Conservation (phyloP, 2,797 vertebrate genomes). For the Calcarius lapponicus region DNA sequence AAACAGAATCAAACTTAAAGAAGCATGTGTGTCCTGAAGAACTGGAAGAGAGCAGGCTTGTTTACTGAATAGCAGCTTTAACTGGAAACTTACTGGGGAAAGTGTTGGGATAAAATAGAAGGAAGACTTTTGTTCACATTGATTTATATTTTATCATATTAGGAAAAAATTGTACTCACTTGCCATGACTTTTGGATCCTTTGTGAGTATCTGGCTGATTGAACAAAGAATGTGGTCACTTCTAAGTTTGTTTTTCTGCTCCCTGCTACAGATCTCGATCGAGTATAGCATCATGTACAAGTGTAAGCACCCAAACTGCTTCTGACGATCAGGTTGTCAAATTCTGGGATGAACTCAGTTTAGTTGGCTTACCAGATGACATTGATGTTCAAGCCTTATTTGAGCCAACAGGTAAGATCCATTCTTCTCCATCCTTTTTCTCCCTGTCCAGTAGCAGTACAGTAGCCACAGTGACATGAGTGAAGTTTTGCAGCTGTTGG, state of each 20-base stretch:
- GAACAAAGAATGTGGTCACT: neutral
- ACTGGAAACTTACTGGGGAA: neutral
- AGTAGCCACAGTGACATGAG: neutral
- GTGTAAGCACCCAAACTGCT: conserved; percentile 83
- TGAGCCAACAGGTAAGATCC: conserved; percentile 87
- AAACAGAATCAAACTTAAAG: neutral
- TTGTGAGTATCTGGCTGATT: neutral
- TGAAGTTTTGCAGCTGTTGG: neutral
- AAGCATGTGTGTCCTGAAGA: neutral
- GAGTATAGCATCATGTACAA: conserved; percentile 72
- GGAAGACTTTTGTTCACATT: neutral
- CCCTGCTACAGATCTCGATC: conserved; percentile 69
- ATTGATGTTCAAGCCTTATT: conserved; percentile 91
- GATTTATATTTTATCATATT: neutral
- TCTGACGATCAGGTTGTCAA: conserved; percentile 85
- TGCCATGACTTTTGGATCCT: neutral
- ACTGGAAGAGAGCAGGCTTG: neutral
- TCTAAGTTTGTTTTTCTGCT: conserved; percentile 18
- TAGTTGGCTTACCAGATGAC: conserved; percentile 93
- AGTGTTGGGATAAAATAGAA: neutral
- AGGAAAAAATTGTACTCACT: neutral
- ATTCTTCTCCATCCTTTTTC: neutral
- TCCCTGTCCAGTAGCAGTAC: neutral
- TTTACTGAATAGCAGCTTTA: neutral
- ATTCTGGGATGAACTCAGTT: conserved; percentile 95